These are phyloP conservation scores for Eustalomyia histrio DNA, from an alignment of 2,888 invertebrate species.

Conservation along the genomic window DNA sequence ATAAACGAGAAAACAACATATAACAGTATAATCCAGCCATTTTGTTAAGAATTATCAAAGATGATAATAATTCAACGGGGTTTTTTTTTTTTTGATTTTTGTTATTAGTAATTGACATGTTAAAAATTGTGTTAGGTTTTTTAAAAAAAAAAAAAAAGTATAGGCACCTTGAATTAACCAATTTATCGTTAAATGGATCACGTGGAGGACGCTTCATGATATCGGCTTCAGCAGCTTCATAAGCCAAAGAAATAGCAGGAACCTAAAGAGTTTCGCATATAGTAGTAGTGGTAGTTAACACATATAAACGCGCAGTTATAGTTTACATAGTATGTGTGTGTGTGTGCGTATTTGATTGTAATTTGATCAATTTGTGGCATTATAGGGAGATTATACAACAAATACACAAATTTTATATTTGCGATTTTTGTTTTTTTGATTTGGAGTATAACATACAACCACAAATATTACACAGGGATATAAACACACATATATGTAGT, in stretches of 20 bases:
- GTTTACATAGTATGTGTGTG: background rate
- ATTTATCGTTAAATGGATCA: conserved; percentile 90
- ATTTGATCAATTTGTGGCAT: background rate
- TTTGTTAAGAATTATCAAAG: conserved; percentile 52
- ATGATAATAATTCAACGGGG: conserved; percentile 24
- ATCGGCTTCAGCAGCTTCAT: conserved; percentile 92
- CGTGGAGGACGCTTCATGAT: conserved; percentile 93
- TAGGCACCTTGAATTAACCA: conserved; percentile 84
- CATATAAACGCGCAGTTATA: conserved; percentile 39
- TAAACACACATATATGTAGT: conserved; percentile 36
- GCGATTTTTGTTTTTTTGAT: background rate
- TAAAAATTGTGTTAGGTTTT: conserved; percentile 39
- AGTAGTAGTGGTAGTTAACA: conserved; percentile 19
- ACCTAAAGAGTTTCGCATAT: conserved; percentile 77
- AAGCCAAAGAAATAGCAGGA: conserved; percentile 92
- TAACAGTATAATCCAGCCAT: conserved; percentile 62
- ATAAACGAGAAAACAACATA: conserved; percentile 9
- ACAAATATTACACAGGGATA: conserved; percentile 29
- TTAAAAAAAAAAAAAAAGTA: conserved; percentile 53
- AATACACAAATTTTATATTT: conserved; percentile 9
- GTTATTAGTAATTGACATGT: conserved; percentile 12
- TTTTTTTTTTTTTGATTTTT: background rate
- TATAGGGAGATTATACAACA: background rate
- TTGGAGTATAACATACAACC: conserved; percentile 21
- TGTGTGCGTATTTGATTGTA: background rate